Base-by-base conservation (phyloP, 1,140 invertebrate species). In the Lethrus apterus region DNA sequence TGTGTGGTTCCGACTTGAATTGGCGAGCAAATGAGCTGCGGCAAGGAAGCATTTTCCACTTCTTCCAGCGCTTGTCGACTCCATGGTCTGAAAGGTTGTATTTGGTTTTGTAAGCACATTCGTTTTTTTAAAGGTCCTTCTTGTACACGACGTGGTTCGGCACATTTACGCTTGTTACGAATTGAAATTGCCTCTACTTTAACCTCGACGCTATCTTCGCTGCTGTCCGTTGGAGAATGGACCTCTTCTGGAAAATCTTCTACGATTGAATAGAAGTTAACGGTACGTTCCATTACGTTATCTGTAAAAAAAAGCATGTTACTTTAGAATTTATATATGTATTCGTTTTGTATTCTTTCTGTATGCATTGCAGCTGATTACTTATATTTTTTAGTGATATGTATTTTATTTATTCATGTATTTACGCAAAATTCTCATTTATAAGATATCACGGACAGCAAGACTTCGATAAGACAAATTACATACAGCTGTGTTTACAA, bases 171-270 rank as follows among this genome's bases (percentile, higher is more conserved):
- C 47, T 80, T 77, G 33, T 73, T 72, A 2, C 72, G 59, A 32
- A 79, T 64, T 1, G 76, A 73, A 26, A 84, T 81, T 3, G 84
- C 69, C 11, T 69, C 73, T 2, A 77, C 70, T 50, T 79, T 77
- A 8, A 80, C 77, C 55, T 85, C 77, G 1, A 86, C 77, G 35
- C 83, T 84, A 65, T 88, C 84, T 52, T 86, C 84, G 14, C 82
- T 86, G 26, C 79, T 76, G 30, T 78, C 50, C 74, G 65, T 67
- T 30, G 65, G 65, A 1, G 65, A 67, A 40, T 66, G 62, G 4
- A 62, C 38, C 15, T 59, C 57, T 13, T 41, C 38, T 2, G 38
- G 20, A 17, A 41, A 41, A 17, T 41, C 38, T 4, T 41, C 38
- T 5, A 24, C 38, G 23, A 23, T 5, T 11, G 21, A 23, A 26